Base-by-base conservation (phyloP, 1,140 invertebrate species). In the Phenacoccus solenopsis region DNA sequence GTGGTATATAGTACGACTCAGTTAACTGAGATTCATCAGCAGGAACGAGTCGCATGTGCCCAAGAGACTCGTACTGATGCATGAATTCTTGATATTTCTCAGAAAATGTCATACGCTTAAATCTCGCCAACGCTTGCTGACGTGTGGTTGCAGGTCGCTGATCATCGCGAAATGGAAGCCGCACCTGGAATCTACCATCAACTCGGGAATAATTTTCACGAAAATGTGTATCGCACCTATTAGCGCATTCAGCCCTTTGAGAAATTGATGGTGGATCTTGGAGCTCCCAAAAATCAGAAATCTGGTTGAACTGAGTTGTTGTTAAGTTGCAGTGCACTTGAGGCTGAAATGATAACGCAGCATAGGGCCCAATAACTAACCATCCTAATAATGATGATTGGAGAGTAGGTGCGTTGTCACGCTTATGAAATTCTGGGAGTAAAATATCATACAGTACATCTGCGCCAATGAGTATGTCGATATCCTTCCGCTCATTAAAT, bases 31-130 rank as follows among this genome's bases (percentile, higher is more conserved):
- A 21, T 0, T 78, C 74, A n/a, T n/a, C n/a, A n/a, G n/a, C n/a
- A n/a, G n/a, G n/a, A 16, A 72, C 35, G 70, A 76, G 76, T 71
- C 12, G 10, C 75, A 78, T 78, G 68, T 76, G 75, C 4, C 74
- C 70, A 22, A 74, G 28, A 0, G 70, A 59, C 27, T 69, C 16
- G 70, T 78, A 76, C 69, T 77, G 76, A 20, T 71, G 68, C 73
- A 78, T 75, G 38, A 78, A 77, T n/a, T 74, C 56, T 1, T 64
- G 10, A 61, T 78, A 78, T 3, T n/a, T 49, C 12, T 49, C 38
- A 49, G 5, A 16, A n/a, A n/a, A n/a, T n/a, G n/a, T n/a, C n/a
- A n/a, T n/a, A n/a, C 13, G 3, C 38, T 49, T 49, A n/a, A n/a
- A n/a, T n/a, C n/a, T n/a, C n/a, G n/a, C n/a, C n/a, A n/a, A n/a